Percentiles rank a stretch among this genome's conserved stretches.
Conservation (phyloP, 2,797 vertebrate species). For the Sebastes itinus region DNA sequence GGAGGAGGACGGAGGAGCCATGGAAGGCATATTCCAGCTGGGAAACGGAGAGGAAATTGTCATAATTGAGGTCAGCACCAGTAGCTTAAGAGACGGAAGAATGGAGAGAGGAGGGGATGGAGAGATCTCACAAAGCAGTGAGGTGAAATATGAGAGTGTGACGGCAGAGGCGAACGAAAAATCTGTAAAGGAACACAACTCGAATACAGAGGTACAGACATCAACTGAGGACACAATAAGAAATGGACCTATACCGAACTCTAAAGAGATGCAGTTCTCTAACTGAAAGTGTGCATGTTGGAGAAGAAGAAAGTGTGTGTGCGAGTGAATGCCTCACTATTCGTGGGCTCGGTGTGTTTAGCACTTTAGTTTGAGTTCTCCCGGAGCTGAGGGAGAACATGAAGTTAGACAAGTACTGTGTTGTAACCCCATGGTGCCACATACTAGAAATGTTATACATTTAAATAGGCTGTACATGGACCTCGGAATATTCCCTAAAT, state of each 20-base stretch:
- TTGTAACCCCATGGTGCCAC: constrained; percentile 75
- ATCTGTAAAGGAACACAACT: constrained; percentile 37
- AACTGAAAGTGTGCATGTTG: constrained; percentile 34
- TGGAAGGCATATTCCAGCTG: constrained; percentile 83
- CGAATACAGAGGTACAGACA: constrained; percentile 33
- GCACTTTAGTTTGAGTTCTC: constrained; percentile 73
- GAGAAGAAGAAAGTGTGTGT: background rate
- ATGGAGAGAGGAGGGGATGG: constrained; percentile 62
- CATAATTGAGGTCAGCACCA: constrained; percentile 87
- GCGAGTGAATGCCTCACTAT: constrained; percentile 21
- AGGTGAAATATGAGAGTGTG: constrained; percentile 61
- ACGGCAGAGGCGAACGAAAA: constrained; percentile 55
- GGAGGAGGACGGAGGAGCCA: constrained; percentile 55
- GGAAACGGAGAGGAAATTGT: constrained; percentile 84
- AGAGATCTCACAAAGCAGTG: constrained; percentile 63
- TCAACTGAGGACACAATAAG: constrained; percentile 44
- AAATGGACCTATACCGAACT: constrained; percentile 51
- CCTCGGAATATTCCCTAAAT: constrained; percentile 64
- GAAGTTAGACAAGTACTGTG: constrained; percentile 53
- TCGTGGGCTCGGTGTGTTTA: constrained; percentile 52
- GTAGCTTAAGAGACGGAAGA: constrained; percentile 77
- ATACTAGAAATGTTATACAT: constrained; percentile 78
- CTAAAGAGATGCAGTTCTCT: constrained; percentile 56
- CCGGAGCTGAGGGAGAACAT: constrained; percentile 42
- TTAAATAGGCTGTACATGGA: constrained; percentile 72